Evolutionary conservation across 2,797 vertebrate genomes (phyloP).

Genomic region (Falco peregrinus): DNA sequence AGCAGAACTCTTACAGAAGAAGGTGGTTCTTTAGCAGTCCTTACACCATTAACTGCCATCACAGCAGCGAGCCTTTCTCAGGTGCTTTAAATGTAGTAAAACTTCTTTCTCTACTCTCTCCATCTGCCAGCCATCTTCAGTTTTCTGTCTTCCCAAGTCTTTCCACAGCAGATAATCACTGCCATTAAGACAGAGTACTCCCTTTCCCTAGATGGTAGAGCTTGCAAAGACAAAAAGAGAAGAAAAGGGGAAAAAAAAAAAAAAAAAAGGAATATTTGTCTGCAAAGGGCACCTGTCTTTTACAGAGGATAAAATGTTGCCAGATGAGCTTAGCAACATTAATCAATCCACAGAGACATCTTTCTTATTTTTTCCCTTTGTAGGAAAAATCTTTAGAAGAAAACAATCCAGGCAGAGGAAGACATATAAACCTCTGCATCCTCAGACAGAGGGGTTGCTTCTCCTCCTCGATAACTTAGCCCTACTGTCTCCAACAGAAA

Average conservation of each 20-base stretch:
- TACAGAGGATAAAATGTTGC: slow-evolving; percentile 4
- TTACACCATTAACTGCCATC: neutral
- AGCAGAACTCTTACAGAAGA: neutral
- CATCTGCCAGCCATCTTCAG: neutral
- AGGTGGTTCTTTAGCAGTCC: neutral
- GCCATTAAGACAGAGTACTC: slow-evolving; percentile 32
- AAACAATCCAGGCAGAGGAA: neutral
- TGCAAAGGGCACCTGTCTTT: slow-evolving; percentile 57
- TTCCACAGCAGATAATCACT: slow-evolving; percentile 1
- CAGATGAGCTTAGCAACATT: slow-evolving; percentile 24
- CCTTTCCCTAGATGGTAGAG: neutral
- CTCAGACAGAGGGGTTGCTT: neutral
- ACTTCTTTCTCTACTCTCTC: neutral
- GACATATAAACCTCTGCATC: neutral
- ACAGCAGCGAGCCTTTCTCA: neutral
- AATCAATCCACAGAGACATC: neutral
- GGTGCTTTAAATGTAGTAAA: neutral
- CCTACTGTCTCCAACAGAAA: neutral
- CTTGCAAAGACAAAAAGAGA: neutral
- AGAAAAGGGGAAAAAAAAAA: neutral
- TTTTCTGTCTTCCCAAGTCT: neutral
- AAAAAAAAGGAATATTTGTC: neutral
- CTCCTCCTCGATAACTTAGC: neutral
- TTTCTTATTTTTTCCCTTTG: neutral
- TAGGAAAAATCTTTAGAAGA: neutral